Evolutionary conservation across 2,113 vertebrate genomes (phyloP).

Genomic region (Acrocephalus kingi): DNA sequence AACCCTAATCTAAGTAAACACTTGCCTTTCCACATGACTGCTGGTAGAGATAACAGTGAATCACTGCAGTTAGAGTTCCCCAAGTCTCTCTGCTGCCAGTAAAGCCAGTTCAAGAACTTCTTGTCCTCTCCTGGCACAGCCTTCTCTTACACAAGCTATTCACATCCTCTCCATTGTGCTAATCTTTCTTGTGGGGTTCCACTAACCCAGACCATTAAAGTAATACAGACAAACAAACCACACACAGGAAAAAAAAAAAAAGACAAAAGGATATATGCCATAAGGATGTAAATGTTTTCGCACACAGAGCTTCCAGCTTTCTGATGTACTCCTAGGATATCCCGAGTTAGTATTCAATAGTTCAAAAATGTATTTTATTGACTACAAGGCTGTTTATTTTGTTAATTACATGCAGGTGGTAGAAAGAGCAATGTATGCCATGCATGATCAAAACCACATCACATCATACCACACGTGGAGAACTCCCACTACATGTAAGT

Average conservation of each 20-base stretch:
- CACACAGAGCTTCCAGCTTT: neutral
- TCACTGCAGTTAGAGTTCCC: neutral
- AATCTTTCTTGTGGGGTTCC: neutral
- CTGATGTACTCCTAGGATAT: neutral
- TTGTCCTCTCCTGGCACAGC: neutral
- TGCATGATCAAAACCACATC: neutral
- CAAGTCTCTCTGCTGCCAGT: neutral
- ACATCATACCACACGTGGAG: neutral
- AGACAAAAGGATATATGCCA: neutral
- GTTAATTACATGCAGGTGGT: neutral
- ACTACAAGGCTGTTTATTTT: neutral
- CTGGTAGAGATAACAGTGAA: neutral
- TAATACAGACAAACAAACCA: neutral
- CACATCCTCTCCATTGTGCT: neutral
- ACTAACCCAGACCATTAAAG: neutral
- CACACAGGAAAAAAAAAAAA: neutral
- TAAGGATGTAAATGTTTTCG: neutral
- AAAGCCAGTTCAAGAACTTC: neutral
- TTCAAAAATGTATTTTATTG: neutral
- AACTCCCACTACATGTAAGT: neutral
- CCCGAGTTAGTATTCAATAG: neutral
- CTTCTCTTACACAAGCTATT: neutral
- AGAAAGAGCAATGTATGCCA: neutral
- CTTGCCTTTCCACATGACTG: neutral
- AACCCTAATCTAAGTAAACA: neutral